These are phyloP conservation scores for Illadopsis cleaveri DNA, from an alignment of 2,113 vertebrate genomes.

Conservation along the genomic window DNA sequence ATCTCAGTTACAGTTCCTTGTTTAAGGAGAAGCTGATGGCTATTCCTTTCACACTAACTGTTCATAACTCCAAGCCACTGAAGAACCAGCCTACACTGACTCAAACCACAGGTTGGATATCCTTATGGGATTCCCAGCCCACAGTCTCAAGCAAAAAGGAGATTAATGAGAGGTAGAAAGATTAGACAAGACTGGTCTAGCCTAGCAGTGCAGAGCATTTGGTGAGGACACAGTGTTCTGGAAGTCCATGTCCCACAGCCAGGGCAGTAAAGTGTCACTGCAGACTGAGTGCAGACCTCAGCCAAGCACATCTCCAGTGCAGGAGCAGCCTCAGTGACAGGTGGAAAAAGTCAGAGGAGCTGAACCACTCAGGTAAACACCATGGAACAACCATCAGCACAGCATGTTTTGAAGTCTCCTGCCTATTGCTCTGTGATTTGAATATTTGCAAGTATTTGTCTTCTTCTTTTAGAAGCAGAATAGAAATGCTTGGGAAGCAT, in stretches of 20 bases:
- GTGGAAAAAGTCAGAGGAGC: background rate
- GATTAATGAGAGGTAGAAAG: background rate
- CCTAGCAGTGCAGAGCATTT: background rate
- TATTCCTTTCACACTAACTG: background rate
- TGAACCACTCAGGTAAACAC: background rate
- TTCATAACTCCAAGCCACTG: background rate
- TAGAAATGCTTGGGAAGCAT: background rate
- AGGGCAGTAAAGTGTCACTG: background rate
- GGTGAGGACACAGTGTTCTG: background rate
- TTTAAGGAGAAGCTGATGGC: background rate
- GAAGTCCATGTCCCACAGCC: background rate
- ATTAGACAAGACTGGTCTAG: background rate
- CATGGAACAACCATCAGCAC: background rate
- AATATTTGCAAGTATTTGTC: background rate
- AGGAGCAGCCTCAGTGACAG: background rate
- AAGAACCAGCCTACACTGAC: background rate
- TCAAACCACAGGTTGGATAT: background rate
- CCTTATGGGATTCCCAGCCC: background rate
- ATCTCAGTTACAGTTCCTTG: background rate
- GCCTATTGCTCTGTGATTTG: background rate
- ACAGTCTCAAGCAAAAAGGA: background rate
- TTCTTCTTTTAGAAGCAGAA: background rate
- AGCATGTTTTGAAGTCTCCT: background rate
- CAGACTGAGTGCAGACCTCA: background rate
- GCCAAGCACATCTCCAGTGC: accelerated